Percentiles rank a stretch among this genome's conserved stretches.
Evolutionary conservation across 2,113 vertebrate species (phyloP).

Genomic region (Clarias gariepinus): DNA sequence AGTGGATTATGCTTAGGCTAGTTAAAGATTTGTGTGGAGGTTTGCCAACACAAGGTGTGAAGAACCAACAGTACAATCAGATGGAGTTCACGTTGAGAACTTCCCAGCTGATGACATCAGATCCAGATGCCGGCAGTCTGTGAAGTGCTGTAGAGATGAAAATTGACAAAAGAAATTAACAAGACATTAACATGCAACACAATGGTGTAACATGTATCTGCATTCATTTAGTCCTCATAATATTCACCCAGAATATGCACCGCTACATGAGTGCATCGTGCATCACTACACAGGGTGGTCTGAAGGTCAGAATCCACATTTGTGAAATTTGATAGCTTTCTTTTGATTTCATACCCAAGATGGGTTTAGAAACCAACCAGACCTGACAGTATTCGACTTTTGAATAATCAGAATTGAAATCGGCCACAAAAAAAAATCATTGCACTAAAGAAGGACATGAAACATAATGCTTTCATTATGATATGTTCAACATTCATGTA

Average conservation of each 20-base stretch:
- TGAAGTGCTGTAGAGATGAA: not conserved
- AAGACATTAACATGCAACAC: not conserved
- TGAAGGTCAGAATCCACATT: too few relatives aligned
- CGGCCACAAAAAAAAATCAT: too few relatives aligned
- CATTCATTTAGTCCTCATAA: not conserved
- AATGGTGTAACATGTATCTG: not conserved
- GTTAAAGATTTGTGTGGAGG: not conserved
- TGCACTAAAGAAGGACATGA: too few relatives aligned
- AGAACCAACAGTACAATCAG: not conserved
- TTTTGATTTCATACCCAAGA: too few relatives aligned
- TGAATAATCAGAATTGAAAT: too few relatives aligned
- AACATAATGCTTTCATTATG: too few relatives aligned
- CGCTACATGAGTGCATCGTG: not conserved
- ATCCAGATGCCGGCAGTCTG: constrained; percentile 1
- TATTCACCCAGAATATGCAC: not conserved
- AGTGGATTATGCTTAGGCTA: not conserved
- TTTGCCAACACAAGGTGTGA: not conserved
- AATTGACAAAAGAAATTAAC: not conserved
- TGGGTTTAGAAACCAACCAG: too few relatives aligned
- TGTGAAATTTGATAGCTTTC: too few relatives aligned
- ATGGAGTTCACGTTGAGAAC: not conserved
- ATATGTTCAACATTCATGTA: too few relatives aligned
- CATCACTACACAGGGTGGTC: not conserved
- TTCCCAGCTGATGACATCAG: not conserved
- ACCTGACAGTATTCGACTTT: too few relatives aligned